Percentiles rank a stretch among this genome's conserved stretches.
These are phyloP conservation scores for Lathronympha strigana DNA, from an alignment of 2,888 invertebrate genomes.

Conservation along the genomic window DNA sequence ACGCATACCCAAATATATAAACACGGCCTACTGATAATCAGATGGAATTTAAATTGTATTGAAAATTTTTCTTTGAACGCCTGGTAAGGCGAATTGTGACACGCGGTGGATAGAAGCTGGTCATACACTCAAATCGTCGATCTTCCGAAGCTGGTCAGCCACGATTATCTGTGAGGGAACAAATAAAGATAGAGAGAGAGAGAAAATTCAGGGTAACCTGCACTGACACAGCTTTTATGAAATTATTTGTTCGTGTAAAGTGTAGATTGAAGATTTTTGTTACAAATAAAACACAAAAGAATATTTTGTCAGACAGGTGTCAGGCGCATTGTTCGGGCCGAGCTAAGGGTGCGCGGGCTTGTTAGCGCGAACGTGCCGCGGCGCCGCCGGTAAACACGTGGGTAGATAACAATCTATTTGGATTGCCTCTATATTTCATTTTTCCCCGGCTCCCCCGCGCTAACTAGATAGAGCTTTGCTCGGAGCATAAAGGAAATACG, in stretches of 20 bases:
- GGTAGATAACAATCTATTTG: slow-evolving; percentile 85
- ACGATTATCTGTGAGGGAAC: background rate
- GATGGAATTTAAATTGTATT: too few relatives aligned
- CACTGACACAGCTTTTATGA: background rate
- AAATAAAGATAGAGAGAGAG: background rate
- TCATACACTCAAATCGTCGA: too few relatives aligned
- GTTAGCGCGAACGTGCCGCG: slow-evolving; percentile 81
- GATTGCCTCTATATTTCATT: slow-evolving; percentile 85
- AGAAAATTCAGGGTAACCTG: background rate
- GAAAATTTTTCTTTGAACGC: too few relatives aligned
- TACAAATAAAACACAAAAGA: slow-evolving; percentile 42
- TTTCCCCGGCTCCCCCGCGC: slow-evolving; percentile 76
- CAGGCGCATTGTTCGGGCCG: slow-evolving; percentile 66
- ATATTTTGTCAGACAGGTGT: slow-evolving; percentile 70
- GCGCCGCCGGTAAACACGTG: slow-evolving; percentile 81
- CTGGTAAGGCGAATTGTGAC: too few relatives aligned
- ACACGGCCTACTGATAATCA: too few relatives aligned
- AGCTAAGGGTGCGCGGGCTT: slow-evolving; percentile 73
- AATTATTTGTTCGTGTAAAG: background rate
- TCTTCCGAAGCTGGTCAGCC: too few relatives aligned
- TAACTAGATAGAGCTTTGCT: slow-evolving; percentile 78
- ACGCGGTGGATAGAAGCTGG: too few relatives aligned
- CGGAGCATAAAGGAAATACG: slow-evolving; percentile 73
- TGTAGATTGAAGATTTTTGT: slow-evolving; percentile 12
- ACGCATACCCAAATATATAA: too few relatives aligned